Percentiles rank a stretch among this genome's conserved stretches.
Evolutionary conservation across 2,797 vertebrate genomes (phyloP).

Genomic region (Onychomys torridus): DNA sequence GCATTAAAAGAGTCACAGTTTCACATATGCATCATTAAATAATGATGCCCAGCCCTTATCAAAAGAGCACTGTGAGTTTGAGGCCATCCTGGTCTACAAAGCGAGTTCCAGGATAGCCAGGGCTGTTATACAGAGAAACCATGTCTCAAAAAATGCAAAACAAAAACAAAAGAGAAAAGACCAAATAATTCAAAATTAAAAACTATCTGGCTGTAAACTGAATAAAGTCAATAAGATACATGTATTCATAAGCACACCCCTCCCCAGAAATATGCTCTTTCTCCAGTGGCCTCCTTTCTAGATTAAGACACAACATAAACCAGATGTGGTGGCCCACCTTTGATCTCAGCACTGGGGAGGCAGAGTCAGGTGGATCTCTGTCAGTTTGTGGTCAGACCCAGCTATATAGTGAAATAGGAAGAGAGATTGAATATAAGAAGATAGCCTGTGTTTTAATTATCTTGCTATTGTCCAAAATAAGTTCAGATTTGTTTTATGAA

Average conservation of each 20-base stretch:
- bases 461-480: neutral
- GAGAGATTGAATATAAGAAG: neutral
- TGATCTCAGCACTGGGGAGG: neutral
- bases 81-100: too few species aligned
- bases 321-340: neutral
- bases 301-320: neutral
- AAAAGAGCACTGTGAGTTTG: neutral
- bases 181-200: neutral
- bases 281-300: neutral
- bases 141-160: too few species aligned
- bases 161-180: neutral
- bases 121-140: too few species aligned
- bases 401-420: neutral
- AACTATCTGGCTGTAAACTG: neutral
- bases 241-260: neutral
- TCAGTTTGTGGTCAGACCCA: neutral
- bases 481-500: conserved; percentile 43
- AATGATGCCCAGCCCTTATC: neutral
- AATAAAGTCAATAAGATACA: neutral
- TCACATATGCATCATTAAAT: conserved; percentile 7
- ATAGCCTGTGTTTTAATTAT: neutral
- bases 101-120: too few species aligned
- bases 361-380: neutral
- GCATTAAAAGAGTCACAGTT: conserved; percentile 7
- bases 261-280: neutral